Base-by-base conservation (phyloP, 2,113 vertebrate species). In the Ictalurus punctatus region DNA sequence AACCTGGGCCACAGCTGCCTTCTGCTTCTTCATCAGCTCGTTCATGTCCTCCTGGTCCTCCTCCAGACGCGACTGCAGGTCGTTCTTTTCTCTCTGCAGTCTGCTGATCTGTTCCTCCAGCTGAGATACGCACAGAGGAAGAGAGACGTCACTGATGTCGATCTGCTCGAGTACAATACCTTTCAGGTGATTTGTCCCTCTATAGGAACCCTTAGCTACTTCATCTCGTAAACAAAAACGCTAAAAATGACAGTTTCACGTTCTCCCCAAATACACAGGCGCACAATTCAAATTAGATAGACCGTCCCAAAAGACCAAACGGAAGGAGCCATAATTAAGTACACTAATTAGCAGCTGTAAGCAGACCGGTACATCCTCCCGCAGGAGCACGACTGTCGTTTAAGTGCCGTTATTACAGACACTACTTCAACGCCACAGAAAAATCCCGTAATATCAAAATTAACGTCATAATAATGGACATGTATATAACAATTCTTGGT, bases 11-110 rank as follows among this genome's bases (percentile, higher is more conserved):
- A 99, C 98, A 0, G 97, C 96, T 0, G 98, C 97, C 93, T 99
- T 99, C 94, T 99, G 98, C 93, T 99, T 99, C 95, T 99, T 99
- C 97, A 99, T 99, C 93, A 99, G 94, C 92, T 99, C 98, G 0
- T 99, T 99, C 96, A 98, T 96, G 94, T 99, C 98, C 92, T 99
- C 98, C 94, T 99, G 98, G 90, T 99, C 98, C 89, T 99, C 98
- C 93, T 99, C 98, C 93, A 98, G 95, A 16, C 98, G 96, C 61
- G 97, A 98, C 96, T 99, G 98, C 91, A 99, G 94, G 90, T 99
- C 98, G 0, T 99, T 99, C 94, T 98, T 99, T 94, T 99, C 98
- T 78, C 98, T 95, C 94, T 99, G 98, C 89, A 98, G 95, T 74
- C 98, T 97, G 92, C 98, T 98, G 94, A 99, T 89, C 95, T 99